Percentiles rank a stretch among this genome's conserved stretches.
These are phyloP conservation scores for Diploptera punctata DNA, from an alignment of 2,888 invertebrate genomes.

Conservation along the genomic window DNA sequence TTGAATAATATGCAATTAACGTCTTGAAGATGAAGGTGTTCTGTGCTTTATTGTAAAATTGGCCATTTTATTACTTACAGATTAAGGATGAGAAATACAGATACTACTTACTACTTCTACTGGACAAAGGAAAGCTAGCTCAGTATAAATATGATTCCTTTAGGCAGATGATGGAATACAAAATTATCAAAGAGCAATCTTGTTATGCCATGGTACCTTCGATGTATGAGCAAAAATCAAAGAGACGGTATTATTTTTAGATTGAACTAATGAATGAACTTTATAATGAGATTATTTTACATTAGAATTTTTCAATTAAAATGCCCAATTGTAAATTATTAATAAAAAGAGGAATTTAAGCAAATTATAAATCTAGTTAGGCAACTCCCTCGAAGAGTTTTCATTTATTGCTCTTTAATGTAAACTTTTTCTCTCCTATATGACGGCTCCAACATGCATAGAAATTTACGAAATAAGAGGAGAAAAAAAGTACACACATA, in stretches of 20 bases:
- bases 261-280: no score
- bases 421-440: not conserved
- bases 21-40: conserved; percentile 1
- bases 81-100: not conserved
- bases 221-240: no score
- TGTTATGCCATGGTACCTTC: no score
- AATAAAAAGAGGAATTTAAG: no score
- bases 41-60: not conserved
- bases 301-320: no score
- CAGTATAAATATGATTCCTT: conserved; percentile 18
- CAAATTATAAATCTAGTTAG: no score
- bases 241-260: no score
- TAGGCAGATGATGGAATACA: not conserved
- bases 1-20: no score
- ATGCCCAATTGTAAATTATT: no score
- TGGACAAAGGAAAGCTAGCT: not conserved
- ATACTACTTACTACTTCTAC: not conserved
- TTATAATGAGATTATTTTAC: no score
- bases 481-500: conserved; percentile 25
- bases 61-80: not conserved
- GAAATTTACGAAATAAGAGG: conserved; percentile 16
- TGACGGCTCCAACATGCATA: conserved; percentile 20
- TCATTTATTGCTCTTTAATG: not conserved
- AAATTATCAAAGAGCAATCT: not conserved
- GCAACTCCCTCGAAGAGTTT: no score